Conservation (phyloP, 2,888 invertebrate species). For the Watsonalla binaria region DNA sequence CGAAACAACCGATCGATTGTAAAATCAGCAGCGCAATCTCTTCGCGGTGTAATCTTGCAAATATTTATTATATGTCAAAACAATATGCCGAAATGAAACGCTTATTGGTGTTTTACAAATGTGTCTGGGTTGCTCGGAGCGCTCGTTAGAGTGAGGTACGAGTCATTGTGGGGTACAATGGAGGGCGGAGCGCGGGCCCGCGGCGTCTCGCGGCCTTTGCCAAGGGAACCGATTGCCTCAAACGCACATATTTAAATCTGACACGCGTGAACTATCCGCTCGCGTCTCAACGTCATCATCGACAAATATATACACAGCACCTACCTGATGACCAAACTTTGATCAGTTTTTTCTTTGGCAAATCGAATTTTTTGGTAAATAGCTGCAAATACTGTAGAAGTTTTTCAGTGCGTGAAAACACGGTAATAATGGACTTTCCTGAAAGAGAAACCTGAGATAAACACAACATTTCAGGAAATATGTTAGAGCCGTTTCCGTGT, state of each 20-base stretch:
- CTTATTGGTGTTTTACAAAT: slow-evolving; percentile 77
- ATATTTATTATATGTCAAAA: slow-evolving; percentile 80
- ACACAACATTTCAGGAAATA: too few relatives aligned
- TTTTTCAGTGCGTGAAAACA: too few relatives aligned
- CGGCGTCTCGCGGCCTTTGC: slow-evolving; percentile 43
- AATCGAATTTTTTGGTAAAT: too few relatives aligned
- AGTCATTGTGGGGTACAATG: slow-evolving; percentile 72
- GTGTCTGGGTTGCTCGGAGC: slow-evolving; percentile 70
- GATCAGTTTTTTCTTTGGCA: too few relatives aligned
- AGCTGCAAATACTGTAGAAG: too few relatives aligned
- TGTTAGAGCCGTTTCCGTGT: too few relatives aligned
- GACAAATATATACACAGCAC: neutral
- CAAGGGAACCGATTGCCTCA: slow-evolving; percentile 43
- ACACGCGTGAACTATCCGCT: slow-evolving; percentile 42
- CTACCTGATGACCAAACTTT: too few relatives aligned
- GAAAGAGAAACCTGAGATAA: too few relatives aligned
- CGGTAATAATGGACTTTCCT: too few relatives aligned
- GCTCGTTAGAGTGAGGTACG: slow-evolving; percentile 77
- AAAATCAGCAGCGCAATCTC: slow-evolving; percentile 65
- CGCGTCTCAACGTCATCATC: neutral
- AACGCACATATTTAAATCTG: slow-evolving; percentile 59
- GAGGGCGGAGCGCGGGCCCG: slow-evolving; percentile 58
- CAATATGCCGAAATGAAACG: slow-evolving; percentile 77
- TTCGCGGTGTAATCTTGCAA: slow-evolving; percentile 67
- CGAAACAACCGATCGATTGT: slow-evolving; percentile 54